Base-by-base conservation (phyloP, 2,888 invertebrate genomes). In the Spodoptera exigua region DNA sequence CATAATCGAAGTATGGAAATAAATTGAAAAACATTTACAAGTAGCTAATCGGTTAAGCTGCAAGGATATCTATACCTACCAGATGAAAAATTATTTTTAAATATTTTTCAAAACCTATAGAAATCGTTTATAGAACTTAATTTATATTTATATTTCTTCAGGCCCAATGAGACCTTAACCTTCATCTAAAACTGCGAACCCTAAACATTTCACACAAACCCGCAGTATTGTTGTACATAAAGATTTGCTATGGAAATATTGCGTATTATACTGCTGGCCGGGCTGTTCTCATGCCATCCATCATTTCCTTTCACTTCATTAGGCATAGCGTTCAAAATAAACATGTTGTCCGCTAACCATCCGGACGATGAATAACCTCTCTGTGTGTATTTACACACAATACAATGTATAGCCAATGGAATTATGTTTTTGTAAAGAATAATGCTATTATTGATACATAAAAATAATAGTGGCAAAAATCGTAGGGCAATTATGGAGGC, bases 251-350 rank as follows among this genome's bases (percentile, higher is more conserved):
- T 81, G 82, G 78, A 82, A 81, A 85, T 81, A 77, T 81, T 80
- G 76, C 66, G 73, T 74, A 87, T 81, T 78, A 80, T 81, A 83
- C 76, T 80, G 80, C 73, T 76, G 81, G 80, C 79, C 72, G 76
- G 73, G 73, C 76, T 81, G 78, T 78, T 77, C 74, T 79, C 77
- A 70, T 80, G 79, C 83, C 91, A 92, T 93, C 89, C 85, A 92
- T 93, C 92, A 93, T 91, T 86, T 83, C 83, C 88, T 89, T 83
- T 89, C 92, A 92, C 89, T 89, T 93, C 93, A 93, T 92, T 92
- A 91, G 79, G 84, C 85, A 86, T 85, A 82, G 76, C 85, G 84
- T 84, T 83, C 84, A 82, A 84, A 85, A 85, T 87, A 84, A 84
- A 82, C 85, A 84, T 82, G 87, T 83, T 87, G 86, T 85, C 80